Percentiles rank a stretch among this genome's conserved stretches.
Conservation (phyloP, 2,113 vertebrate genomes). For the Calcarius ornatus region DNA sequence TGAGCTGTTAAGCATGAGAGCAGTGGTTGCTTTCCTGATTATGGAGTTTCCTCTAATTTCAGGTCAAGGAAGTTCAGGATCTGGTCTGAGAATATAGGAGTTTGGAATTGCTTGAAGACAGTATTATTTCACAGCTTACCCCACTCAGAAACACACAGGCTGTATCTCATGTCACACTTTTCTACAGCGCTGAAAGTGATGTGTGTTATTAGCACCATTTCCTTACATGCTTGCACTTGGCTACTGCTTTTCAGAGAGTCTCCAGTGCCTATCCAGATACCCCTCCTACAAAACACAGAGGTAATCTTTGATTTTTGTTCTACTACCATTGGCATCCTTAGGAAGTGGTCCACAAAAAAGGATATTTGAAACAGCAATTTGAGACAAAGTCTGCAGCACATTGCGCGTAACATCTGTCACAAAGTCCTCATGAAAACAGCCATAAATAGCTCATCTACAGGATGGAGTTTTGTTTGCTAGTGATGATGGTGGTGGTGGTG, state of each 20-base stretch:
- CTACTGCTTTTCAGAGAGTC: not conserved
- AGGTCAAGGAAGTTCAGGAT: not conserved
- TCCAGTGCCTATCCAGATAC: not conserved
- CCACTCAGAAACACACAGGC: not conserved
- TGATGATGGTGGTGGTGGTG: no score
- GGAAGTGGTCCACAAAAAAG: not conserved
- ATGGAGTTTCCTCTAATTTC: not conserved
- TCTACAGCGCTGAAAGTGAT: not conserved
- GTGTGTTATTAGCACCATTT: not conserved
- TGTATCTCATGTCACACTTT: not conserved
- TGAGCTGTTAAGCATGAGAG: not conserved
- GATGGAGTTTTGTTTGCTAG: not conserved
- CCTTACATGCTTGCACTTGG: not conserved
- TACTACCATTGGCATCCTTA: not conserved
- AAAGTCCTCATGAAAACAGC: not conserved
- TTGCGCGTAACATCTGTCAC: fast-evolving
- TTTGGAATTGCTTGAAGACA: not conserved
- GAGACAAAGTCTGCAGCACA: not conserved
- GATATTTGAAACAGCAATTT: not conserved
- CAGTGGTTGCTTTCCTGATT: not conserved
- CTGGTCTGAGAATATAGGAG: not conserved
- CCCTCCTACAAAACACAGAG: not conserved
- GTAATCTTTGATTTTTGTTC: not conserved
- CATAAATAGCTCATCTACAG: not conserved
- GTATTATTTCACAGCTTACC: not conserved